A percentile compares a stretch with the other conserved stretches of the same genome.
phyloP scores from a whole-genome alignment of 2,113 vertebrate genomes.

The Picathartes gymnocephalus region DNA sequence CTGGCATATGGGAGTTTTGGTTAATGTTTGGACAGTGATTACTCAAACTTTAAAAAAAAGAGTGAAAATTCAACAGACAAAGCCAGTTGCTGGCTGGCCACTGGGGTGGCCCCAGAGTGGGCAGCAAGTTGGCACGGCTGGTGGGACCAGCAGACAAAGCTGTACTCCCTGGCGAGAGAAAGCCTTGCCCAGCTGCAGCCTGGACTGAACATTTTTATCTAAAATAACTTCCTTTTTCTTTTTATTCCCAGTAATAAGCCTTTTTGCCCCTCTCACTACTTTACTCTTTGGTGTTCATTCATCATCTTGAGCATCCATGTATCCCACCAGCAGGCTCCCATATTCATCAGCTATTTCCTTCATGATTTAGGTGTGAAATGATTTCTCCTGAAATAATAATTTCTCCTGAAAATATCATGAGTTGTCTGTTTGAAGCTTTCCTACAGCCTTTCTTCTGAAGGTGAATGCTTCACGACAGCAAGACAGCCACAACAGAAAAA shows the following conservation, averaged over 20 bases:
- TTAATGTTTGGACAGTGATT: neutral
- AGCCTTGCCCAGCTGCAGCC: neutral
- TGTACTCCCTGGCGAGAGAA: neutral
- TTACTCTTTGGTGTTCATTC: neutral
- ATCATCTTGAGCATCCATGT: neutral
- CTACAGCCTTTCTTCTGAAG: neutral
- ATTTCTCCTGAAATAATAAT: neutral
- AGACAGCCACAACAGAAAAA: neutral
- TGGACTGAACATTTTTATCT: neutral
- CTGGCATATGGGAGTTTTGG: neutral
- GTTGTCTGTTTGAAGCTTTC: neutral
- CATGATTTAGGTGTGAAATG: neutral
- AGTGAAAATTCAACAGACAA: neutral
- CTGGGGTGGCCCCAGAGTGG: rapidly evolving
- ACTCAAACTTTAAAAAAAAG: neutral
- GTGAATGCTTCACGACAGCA: neutral
- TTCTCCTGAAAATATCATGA: neutral
- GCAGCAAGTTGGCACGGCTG: neutral
- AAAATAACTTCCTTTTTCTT: neutral
- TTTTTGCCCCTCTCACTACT: neutral
- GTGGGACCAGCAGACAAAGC: neutral
- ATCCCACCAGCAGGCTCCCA: neutral
- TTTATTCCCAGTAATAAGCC: neutral
- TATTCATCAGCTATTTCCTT: neutral
- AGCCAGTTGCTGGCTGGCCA: neutral